phyloP scores from a whole-genome alignment of 2,888 invertebrate species.

The Heliconius ethilla region DNA sequence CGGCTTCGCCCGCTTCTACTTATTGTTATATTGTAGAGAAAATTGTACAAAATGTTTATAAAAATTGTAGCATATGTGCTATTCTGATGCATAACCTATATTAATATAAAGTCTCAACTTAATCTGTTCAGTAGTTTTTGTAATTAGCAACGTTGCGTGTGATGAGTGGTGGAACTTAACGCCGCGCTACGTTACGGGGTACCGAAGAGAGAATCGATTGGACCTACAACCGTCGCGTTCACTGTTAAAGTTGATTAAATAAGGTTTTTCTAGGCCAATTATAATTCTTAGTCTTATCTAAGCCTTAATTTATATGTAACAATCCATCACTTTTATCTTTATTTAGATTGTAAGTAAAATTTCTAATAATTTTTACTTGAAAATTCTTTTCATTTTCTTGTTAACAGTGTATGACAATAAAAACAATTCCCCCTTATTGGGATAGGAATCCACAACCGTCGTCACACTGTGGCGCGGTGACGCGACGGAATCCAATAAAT shows the following conservation, averaged over 20 bases:
- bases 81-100: no score
- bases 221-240: not conserved
- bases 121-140: no score
- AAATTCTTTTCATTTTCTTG: not conserved
- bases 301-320: not conserved
- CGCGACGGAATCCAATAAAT: not conserved
- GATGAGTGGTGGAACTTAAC: no score
- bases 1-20: no score
- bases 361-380: not conserved
- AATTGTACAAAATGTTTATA: no score
- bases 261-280: not conserved
- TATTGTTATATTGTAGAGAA: no score
- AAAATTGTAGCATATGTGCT: no score
- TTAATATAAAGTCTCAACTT: no score
- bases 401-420: not conserved
- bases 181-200: no score
- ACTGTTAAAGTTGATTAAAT: not conserved
- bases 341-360: not conserved
- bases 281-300: not conserved
- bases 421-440: not conserved
- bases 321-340: slow-evolving; percentile 1
- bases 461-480: not conserved
- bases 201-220: not conserved
- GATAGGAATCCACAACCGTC: not conserved
- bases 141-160: no score